Percentiles rank a stretch among this genome's conserved stretches.
Evolutionary conservation across 2,797 vertebrate species (phyloP).

Genomic region (Catamblyrhynchus diadema): DNA sequence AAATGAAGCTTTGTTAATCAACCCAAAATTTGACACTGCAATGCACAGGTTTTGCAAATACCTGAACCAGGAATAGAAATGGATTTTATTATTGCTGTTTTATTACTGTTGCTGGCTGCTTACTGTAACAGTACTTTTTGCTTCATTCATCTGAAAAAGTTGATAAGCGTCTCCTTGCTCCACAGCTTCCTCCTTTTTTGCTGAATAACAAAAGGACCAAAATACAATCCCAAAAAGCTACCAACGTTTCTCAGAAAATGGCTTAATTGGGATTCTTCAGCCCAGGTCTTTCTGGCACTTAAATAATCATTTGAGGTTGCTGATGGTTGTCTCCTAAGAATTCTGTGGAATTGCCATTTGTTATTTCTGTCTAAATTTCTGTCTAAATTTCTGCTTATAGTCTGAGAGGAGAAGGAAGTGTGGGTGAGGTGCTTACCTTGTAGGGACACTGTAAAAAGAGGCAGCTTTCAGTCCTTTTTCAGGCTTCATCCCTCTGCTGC

Average conservation of each 20-base stretch:
- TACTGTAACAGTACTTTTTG: neutral
- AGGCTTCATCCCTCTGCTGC: neutral
- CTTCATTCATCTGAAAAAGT: neutral
- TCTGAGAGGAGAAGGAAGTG: neutral
- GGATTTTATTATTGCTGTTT: neutral
- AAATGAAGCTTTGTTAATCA: neutral
- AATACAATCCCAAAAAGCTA: neutral
- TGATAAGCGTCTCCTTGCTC: neutral
- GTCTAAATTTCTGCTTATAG: rapidly evolving
- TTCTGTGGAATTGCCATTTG: rapidly evolving
- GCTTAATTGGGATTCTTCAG: neutral
- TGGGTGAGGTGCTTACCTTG: neutral
- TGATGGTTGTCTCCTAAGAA: neutral
- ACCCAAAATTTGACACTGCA: neutral
- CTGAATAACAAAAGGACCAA: neutral
- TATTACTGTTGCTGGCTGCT: neutral
- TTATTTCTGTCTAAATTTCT: neutral
- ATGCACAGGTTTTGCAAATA: neutral
- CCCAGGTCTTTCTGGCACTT: neutral
- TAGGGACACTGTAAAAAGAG: neutral
- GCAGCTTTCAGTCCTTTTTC: neutral
- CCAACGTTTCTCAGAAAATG: neutral
- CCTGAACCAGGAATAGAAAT: neutral
- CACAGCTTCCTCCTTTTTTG: neutral
- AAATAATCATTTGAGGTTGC: neutral